phyloP scores from a whole-genome alignment of 2,113 vertebrate genomes.

The Pongo pygmaeus region DNA sequence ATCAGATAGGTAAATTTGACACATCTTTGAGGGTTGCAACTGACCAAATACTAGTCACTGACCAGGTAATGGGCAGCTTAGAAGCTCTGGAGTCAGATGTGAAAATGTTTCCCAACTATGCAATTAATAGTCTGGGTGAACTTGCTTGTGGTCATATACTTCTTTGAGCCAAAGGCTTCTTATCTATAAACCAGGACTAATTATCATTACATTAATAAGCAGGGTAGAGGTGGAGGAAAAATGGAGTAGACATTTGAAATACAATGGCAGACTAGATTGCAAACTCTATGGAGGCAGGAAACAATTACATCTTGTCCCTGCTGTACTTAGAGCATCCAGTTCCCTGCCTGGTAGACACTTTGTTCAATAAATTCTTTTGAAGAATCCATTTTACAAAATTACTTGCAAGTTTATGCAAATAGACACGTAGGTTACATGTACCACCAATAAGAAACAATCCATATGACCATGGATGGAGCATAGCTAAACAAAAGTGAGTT shows the following conservation, averaged over 20 bases:
- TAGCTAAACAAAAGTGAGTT: background rate
- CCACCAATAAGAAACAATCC: background rate
- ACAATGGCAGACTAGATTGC: background rate
- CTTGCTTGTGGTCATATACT: background rate
- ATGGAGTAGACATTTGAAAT: background rate
- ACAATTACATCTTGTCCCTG: background rate
- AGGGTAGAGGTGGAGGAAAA: background rate
- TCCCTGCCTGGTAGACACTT: background rate
- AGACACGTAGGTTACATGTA: rapidly evolving
- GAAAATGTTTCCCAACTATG: background rate
- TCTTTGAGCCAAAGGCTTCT: background rate
- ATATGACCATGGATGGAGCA: background rate
- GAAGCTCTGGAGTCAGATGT: background rate
- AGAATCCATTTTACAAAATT: background rate
- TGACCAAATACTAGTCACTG: background rate
- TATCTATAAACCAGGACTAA: background rate
- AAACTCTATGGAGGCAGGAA: background rate
- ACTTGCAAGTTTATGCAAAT: background rate
- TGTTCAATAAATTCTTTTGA: background rate
- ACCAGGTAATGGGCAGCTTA: background rate
- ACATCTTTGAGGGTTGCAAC: background rate
- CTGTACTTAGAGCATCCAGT: background rate
- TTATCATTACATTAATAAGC: background rate
- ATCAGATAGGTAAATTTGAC: background rate
- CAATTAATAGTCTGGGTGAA: background rate